Evolutionary conservation across 2,888 invertebrate species (phyloP).

Genomic region (Caenorhabditis afra): DNA sequence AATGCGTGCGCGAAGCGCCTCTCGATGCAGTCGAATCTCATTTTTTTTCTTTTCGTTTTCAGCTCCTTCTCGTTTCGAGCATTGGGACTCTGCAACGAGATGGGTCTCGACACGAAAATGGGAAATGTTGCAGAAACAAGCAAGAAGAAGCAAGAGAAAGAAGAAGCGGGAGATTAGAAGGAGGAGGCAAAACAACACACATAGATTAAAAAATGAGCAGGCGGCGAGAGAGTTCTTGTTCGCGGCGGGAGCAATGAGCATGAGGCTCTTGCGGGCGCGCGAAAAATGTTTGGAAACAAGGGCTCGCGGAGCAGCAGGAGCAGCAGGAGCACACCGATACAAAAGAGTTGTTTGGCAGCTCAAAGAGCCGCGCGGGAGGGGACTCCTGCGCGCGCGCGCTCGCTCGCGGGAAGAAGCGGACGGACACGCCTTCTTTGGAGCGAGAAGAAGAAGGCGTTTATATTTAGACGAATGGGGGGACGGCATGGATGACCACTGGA

Average conservation of each 20-base stretch:
- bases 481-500: too few relatives aligned
- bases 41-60: conserved; percentile 29
- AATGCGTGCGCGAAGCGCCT: conserved; percentile 75
- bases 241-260: conserved; percentile 17
- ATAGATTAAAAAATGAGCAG: conserved; percentile 15
- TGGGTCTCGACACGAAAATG: neutral
- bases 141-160: neutral
- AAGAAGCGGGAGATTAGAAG: neutral
- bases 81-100: conserved; percentile 5
- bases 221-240: too few relatives aligned
- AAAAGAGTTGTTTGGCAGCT: conserved; percentile 54
- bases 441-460: conserved; percentile 13
- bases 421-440: conserved; percentile 34
- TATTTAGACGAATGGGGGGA: conserved; percentile 28
- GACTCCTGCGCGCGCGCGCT: neutral
- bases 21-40: conserved; percentile 79
- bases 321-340: conserved; percentile 21
- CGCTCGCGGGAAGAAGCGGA: conserved; percentile 8
- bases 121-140: conserved; percentile 8
- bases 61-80: neutral
- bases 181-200: conserved; percentile 3
- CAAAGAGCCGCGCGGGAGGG: conserved; percentile 44
- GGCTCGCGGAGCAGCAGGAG: too few relatives aligned
- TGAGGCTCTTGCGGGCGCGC: conserved; percentile 45
- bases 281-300: conserved; percentile 58